Conservation (phyloP, 2,888 invertebrate species). For the Drosophila stalkeri region DNA sequence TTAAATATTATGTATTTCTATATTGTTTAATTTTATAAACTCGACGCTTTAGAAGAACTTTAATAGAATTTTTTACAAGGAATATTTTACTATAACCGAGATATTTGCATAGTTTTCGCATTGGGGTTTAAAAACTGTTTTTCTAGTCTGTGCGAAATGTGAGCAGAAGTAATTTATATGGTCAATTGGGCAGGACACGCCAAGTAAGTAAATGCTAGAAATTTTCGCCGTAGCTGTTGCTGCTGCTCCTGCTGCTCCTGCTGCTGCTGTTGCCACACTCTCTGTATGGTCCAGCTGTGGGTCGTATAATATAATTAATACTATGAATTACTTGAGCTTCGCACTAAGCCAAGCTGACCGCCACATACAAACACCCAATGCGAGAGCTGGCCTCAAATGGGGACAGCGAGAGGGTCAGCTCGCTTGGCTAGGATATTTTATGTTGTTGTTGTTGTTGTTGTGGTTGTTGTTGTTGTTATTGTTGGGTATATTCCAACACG, state of each 20-base stretch:
- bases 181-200: background rate
- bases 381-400: constrained; percentile 2
- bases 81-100: background rate
- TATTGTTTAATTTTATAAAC: background rate
- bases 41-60: background rate
- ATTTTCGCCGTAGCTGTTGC: background rate
- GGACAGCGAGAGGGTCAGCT: constrained; percentile 35
- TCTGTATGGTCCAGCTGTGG: constrained; percentile 26
- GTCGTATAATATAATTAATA: constrained; percentile 77
- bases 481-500: constrained; percentile 70
- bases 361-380: constrained; percentile 33
- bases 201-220: background rate
- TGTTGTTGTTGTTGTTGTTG: constrained; percentile 28
- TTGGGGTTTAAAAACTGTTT: background rate
- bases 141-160: background rate
- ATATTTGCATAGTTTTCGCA: background rate
- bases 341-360: constrained; percentile 54
- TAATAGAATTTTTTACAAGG: background rate
- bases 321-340: constrained; percentile 77
- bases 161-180: constrained; percentile 30
- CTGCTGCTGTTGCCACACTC: background rate
- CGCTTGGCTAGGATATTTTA: constrained; percentile 15
- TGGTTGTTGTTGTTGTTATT: constrained; percentile 39
- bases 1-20: too few species aligned
- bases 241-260: background rate